Evolutionary conservation across 2,797 vertebrate genomes (phyloP).

Genomic region (Pyrocephalus nanus): DNA sequence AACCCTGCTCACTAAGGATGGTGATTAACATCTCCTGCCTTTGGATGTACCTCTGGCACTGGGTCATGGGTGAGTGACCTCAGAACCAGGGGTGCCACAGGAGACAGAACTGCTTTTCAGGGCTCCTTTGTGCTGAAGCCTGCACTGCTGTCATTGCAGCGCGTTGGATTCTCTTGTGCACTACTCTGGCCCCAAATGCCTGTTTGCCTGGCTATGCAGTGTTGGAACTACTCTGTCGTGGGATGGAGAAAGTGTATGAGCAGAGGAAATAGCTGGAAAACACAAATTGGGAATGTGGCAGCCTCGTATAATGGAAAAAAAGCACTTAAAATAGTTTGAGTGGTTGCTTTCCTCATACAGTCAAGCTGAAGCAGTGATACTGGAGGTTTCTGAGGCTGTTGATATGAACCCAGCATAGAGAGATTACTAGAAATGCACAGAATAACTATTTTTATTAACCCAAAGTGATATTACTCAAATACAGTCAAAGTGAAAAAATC

Average conservation of each 20-base stretch:
- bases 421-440: neutral
- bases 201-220: neutral
- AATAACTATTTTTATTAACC: neutral
- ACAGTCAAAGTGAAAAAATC: neutral
- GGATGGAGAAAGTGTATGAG: neutral
- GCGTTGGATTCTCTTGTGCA: accelerated
- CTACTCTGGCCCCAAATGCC: neutral
- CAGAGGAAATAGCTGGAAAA: neutral
- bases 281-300: neutral
- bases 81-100: neutral
- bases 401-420: neutral
- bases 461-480: neutral
- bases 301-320: neutral
- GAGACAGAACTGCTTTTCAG: accelerated
- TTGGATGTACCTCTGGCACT: neutral
- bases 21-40: neutral
- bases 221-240: neutral
- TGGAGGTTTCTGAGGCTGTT: neutral
- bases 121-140: neutral
- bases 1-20: neutral
- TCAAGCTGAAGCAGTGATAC: neutral
- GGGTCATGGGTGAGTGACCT: neutral
- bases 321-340: neutral
- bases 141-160: neutral
- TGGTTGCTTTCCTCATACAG: neutral